Percentiles rank a stretch among this genome's conserved stretches.
These are phyloP conservation scores for Neelides sp. DNA, from an alignment of 1,140 invertebrate genomes.

Conservation along the genomic window DNA sequence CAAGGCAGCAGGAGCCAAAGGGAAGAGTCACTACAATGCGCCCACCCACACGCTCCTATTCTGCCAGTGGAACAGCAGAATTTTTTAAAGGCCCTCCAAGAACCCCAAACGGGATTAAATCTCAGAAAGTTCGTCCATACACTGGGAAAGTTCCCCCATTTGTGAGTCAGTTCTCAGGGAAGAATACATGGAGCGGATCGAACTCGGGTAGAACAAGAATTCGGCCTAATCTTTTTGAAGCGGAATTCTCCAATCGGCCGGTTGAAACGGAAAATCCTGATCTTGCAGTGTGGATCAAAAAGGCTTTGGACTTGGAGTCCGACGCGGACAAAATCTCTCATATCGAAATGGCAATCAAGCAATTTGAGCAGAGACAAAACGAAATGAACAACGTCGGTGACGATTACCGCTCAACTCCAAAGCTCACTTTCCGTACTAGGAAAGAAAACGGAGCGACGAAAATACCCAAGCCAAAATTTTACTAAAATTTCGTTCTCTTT, in stretches of 20 bases:
- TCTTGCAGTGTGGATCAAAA: constrained; percentile 26
- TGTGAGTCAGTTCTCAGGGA: constrained; percentile 13
- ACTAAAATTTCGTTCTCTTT: too few species aligned
- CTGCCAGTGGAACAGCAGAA: background rate
- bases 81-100: too few species aligned
- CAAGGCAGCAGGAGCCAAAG: background rate
- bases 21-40: too few species aligned
- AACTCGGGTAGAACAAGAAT: background rate
- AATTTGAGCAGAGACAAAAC: constrained; percentile 26
- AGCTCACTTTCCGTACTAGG: constrained; percentile 13
- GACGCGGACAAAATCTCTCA: constrained; percentile 30
- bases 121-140: too few species aligned
- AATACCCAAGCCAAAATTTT: constrained; percentile 30
- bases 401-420: background rate
- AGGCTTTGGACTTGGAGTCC: constrained; percentile 25
- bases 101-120: too few species aligned
- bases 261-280: background rate
- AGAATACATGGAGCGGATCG: constrained; percentile 24
- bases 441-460: constrained; percentile 28
- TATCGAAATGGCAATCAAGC: constrained; percentile 29
- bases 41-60: too few species aligned
- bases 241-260: constrained; percentile 15
- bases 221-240: constrained; percentile 26
- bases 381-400: background rate
- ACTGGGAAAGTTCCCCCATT: too few species aligned